Evolutionary conservation across 2,113 vertebrate species (phyloP).

Genomic region (Opisthocomus hoazin): DNA sequence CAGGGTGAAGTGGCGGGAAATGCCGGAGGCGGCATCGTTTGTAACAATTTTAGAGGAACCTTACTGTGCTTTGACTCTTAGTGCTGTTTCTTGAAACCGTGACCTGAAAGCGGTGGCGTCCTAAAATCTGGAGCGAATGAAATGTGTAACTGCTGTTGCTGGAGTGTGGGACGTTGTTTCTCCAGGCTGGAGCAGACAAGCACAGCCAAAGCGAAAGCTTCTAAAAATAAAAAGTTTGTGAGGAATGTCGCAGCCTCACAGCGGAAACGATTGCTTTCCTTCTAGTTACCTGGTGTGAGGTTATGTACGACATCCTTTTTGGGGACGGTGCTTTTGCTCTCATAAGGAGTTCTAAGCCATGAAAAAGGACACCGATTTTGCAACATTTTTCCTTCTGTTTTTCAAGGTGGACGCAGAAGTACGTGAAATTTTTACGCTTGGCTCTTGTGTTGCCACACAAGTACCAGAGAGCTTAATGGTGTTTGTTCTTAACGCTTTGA

Average conservation of each 20-base stretch:
- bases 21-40: background rate
- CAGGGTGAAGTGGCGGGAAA: background rate
- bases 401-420: background rate
- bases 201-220: conserved; percentile 1
- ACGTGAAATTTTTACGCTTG: background rate
- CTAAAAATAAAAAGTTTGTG: background rate
- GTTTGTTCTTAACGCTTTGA: background rate
- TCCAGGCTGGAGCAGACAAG: background rate
- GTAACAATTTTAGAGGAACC: background rate
- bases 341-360: background rate
- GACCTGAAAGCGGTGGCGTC: background rate
- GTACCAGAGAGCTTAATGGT: background rate
- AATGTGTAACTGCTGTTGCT: background rate
- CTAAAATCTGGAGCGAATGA: background rate
- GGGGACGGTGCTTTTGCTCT: background rate
- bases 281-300: background rate
- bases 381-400: accelerated
- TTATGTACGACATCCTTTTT: background rate
- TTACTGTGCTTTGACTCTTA: background rate
- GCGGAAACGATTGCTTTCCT: background rate
- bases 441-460: background rate
- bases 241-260: background rate
- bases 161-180: background rate
- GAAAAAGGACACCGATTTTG: background rate
- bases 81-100: background rate